Evolutionary conservation across 2,113 vertebrate species (phyloP), one percentile per base, ranked within the genome.

Genomic region (Muntiacus muntjak): DNA sequence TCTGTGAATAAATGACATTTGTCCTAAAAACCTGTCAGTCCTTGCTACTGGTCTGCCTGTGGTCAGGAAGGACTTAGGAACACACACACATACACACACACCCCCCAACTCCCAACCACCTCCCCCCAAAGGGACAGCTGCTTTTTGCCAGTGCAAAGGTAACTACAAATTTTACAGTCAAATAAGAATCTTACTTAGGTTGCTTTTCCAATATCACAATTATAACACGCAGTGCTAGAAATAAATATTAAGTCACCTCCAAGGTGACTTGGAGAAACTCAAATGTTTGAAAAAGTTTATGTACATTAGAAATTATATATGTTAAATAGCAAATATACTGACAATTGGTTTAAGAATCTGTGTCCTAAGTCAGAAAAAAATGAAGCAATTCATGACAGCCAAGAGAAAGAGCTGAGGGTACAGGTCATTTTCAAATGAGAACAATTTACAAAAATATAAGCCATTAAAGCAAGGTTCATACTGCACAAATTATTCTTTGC

Each of bases 371-470:
- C 33, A 92, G 21, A 81, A 92, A 94, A 55, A 82, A 50, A 57
- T 30, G 21, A 33, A 76, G 21, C 30, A 78, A 55, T 94, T 88
- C 43, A 33, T 28, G 47, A 25, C 25, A 89, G 55, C n/a, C 71
- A 94, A 92, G 54, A 76, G 23, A 86, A 94, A 62, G 7, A 94
- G 52, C 30, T 71, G 26, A 96, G 15, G 40, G 4, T 40, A 43
- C 7, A 94, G 4, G 12, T 26, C 57, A 92, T 78, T 97, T 96
- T 95, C 76, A 96, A 94, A 26, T 84, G n/a, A 95, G 16, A 86
- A 90, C 78, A 92, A 62, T 88, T 90, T 52, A 78, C 19, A 3
- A 36, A 54, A 82, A 25, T 67, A 40, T 14, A 87, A 82, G 12
- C 47, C 86, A 67, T 76, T 67, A 82, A 86, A 76, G 40, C 50